Conservation (phyloP, 2,888 invertebrate species). For the Melanargia galathea region DNA sequence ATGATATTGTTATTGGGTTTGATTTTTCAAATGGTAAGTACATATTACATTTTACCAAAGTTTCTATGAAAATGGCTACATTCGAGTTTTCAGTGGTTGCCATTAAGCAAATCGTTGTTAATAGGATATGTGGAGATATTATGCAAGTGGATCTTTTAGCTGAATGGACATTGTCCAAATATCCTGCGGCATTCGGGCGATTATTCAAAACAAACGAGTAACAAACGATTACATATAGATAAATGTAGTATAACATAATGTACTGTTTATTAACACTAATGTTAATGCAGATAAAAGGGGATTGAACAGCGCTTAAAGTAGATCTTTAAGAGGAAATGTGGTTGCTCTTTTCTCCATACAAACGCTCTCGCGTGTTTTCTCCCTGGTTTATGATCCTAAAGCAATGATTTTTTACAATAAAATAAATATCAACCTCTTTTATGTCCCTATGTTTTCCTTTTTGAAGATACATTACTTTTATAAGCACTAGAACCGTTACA, state of each 20-base stretch:
- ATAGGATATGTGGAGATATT: constrained; percentile 43
- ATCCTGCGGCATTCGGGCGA: constrained; percentile 54
- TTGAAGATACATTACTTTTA: no score
- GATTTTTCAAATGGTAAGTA: constrained; percentile 7
- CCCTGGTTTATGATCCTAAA: no score
- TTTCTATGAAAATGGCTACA: constrained; percentile 20
- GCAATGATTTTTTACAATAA: no score
- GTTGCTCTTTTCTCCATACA: no score
- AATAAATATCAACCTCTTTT: no score
- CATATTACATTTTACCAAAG: neutral
- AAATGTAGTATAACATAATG: constrained; percentile 35
- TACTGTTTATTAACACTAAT: constrained; percentile 26
- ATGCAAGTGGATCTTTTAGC: constrained; percentile 57
- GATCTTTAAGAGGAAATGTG: neutral
- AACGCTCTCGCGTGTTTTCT: no score
- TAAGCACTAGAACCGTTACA: no score
- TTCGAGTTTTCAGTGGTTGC: constrained; percentile 19
- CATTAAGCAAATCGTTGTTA: constrained; percentile 20
- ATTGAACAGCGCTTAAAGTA: neutral
- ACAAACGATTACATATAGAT: constrained; percentile 39
- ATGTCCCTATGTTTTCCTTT: no score
- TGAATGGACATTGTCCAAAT: constrained; percentile 60
- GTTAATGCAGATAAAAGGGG: neutral
- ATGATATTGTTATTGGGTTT: constrained; percentile 6
- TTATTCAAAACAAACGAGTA: constrained; percentile 61